A percentile compares a stretch with the other conserved stretches of the same genome.
Conservation (phyloP, 35 echinoderm and acorn worm species). For the Eucidaris tribuloides region DNA sequence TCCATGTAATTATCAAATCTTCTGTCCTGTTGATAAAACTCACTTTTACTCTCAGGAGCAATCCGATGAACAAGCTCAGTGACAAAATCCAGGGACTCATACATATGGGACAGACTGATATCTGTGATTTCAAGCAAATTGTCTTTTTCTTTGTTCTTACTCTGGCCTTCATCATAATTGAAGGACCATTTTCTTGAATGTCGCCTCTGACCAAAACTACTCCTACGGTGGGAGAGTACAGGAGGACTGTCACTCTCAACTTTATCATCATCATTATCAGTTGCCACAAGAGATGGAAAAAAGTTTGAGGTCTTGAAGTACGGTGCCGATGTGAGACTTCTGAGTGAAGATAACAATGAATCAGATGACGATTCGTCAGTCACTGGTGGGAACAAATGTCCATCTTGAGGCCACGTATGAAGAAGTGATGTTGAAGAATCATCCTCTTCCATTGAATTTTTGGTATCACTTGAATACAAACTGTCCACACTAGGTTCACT, state of each 20-base stretch:
- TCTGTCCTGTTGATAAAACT: background rate
- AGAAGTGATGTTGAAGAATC: background rate
- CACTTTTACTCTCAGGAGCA: background rate
- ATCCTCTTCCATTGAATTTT: background rate
- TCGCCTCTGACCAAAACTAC: conserved; percentile 1
- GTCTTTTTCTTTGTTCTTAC: conserved; percentile 34
- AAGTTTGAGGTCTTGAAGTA: conserved; percentile 1
- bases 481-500: background rate
- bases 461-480: background rate
- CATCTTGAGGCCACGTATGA: conserved; percentile 6
- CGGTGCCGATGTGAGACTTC: conserved; percentile 4
- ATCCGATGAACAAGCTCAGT: conserved; percentile 62
- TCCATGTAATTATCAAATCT: background rate
- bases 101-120: conserved; percentile 82
- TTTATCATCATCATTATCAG: background rate
- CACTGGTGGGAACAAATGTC: background rate
- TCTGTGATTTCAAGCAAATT: conserved; percentile 77
- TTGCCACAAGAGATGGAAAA: conserved; percentile 10
- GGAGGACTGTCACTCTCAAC: background rate
- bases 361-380: conserved; percentile 5
- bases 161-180: background rate
- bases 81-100: conserved; percentile 89
- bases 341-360: conserved; percentile 4
- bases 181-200: background rate
- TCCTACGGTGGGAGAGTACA: background rate